Percentiles rank a stretch among this genome's conserved stretches.
Conservation (phyloP, 2,113 vertebrate species). For the Microcebus tavaratra region DNA sequence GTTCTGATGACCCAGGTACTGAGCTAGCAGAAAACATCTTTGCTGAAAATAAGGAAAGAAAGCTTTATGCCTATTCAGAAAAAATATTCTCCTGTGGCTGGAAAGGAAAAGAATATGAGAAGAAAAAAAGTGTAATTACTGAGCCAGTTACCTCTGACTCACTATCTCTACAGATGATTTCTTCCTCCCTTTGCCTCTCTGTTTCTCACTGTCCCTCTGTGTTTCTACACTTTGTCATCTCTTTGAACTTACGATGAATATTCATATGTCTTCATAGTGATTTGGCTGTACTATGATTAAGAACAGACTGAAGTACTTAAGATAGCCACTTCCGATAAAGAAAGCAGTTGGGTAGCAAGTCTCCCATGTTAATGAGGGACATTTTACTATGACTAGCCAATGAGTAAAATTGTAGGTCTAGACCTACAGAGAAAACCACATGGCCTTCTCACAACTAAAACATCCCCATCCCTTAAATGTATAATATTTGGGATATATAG, state of each 20-base stretch:
- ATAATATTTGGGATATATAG: neutral
- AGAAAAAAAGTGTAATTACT: neutral
- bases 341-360: neutral
- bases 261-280: conserved; percentile 45
- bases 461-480: neutral
- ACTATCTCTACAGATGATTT: neutral
- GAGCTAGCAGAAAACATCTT: conserved; percentile 9
- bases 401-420: neutral
- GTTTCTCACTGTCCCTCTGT: neutral
- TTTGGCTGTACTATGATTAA: conserved; percentile 31
- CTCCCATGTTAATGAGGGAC: conserved; percentile 22
- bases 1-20: conserved; percentile 28
- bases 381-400: neutral
- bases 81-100: neutral
- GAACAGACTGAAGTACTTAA: conserved; percentile 53
- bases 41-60: conserved; percentile 6
- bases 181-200: neutral
- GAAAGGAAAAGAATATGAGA: conserved; percentile 4
- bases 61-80: neutral
- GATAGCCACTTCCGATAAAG: conserved; percentile 41
- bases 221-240: neutral
- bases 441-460: neutral
- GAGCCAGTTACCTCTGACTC: neutral
- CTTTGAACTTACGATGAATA: conserved; percentile 47
- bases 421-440: neutral